These are phyloP conservation scores for Sternarchorhynchus goeldii DNA, from an alignment of 2,797 vertebrate genomes.

Conservation along the genomic window DNA sequence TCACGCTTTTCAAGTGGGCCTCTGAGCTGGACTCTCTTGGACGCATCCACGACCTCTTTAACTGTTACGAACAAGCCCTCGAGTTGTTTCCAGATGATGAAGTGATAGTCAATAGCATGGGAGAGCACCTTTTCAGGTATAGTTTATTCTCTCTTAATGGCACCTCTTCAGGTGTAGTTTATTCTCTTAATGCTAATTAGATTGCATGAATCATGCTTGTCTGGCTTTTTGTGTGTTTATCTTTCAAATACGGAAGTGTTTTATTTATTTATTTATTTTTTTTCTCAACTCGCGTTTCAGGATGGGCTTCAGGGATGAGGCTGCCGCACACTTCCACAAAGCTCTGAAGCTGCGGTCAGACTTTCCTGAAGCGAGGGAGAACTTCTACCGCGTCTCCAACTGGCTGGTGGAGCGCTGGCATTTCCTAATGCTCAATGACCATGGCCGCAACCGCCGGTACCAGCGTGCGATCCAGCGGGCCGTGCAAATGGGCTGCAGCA, in stretches of 20 bases:
- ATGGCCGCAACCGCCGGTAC: constrained; percentile 85
- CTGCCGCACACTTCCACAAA: constrained; percentile 94
- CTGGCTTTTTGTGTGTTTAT: background rate
- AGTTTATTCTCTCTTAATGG: constrained; percentile 13
- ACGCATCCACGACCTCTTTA: constrained; percentile 91
- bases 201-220: background rate
- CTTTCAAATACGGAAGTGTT: background rate
- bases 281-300: constrained; percentile 64
- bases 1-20: constrained; percentile 92
- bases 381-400: constrained; percentile 96
- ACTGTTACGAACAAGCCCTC: constrained; percentile 94
- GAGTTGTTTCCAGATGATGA: constrained; percentile 92
- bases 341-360: constrained; percentile 92
- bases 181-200: too few relatives aligned
- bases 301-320: constrained; percentile 97
- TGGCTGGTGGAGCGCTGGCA: constrained; percentile 99
- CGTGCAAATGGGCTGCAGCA: constrained; percentile 81
- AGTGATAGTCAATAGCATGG: constrained; percentile 97
- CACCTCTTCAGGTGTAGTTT: constrained; percentile 90
- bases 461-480: constrained; percentile 89
- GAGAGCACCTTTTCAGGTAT: constrained; percentile 96
- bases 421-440: constrained; percentile 97
- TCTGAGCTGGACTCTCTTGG: constrained; percentile 89
- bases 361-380: constrained; percentile 91
- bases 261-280: background rate